Conservation (phyloP, 2,113 vertebrate genomes). For the Tetraodon nigroviridis region DNA sequence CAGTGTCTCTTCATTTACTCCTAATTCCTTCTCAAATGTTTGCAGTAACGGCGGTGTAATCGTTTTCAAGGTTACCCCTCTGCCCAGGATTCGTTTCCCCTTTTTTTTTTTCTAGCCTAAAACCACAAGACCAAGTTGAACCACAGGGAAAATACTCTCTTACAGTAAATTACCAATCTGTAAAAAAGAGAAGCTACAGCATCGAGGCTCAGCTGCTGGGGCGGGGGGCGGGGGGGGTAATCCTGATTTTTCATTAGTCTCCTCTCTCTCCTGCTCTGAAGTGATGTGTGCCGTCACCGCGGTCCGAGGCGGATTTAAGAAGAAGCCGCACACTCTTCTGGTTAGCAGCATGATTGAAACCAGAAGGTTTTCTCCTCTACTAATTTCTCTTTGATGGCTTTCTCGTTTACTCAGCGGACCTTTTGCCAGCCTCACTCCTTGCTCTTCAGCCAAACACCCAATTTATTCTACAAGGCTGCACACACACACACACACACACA, state of each 20-base stretch:
- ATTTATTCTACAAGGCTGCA: constrained; percentile 13
- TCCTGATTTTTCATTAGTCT: constrained; percentile 59
- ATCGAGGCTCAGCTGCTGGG: constrained; percentile 47
- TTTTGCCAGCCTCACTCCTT: constrained; percentile 34
- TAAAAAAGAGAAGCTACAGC: constrained; percentile 18
- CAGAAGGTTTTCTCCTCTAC: constrained; percentile 47
- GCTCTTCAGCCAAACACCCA: constrained; percentile 17
- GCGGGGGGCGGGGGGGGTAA: constrained; percentile 16
- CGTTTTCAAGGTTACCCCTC: constrained; percentile 62
- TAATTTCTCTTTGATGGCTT: constrained; percentile 48
- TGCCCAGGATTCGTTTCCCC: constrained; percentile 31
- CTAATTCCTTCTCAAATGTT: constrained; percentile 50
- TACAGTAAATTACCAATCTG: constrained; percentile 65
- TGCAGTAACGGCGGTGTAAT: constrained; percentile 39
- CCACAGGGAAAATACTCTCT: constrained; percentile 14
- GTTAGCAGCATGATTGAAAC: constrained; percentile 64
- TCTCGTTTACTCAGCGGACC: constrained; percentile 24
- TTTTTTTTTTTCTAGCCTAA: background rate
- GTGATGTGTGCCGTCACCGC: constrained; percentile 46
- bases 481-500: too few relatives aligned
- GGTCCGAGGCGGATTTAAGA: constrained; percentile 68
- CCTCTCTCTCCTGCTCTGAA: constrained; percentile 39
- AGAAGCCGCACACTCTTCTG: constrained; percentile 53
- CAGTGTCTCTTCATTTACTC: constrained; percentile 43
- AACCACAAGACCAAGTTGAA: constrained; percentile 24